These are phyloP conservation scores for Nycticebus coucang DNA, from an alignment of 2,113 vertebrate species.

Conservation along the genomic window DNA sequence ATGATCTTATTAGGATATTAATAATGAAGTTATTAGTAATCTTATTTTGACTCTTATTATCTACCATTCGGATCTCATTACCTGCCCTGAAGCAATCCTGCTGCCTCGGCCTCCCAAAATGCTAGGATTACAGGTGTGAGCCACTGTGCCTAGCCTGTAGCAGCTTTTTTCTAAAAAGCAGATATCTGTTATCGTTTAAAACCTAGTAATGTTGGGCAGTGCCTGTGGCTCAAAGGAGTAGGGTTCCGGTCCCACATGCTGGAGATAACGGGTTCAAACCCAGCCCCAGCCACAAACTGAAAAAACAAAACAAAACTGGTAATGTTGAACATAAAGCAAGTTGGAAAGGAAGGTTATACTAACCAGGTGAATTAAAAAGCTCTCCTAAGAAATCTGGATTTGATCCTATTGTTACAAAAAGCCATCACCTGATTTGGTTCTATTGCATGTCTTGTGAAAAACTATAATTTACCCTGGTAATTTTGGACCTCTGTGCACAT, in stretches of 20 bases:
- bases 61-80: background rate
- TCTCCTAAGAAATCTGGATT: background rate
- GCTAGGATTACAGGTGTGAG: too few relatives aligned
- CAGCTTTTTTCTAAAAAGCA: background rate
- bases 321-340: background rate
- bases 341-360: background rate
- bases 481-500: background rate
- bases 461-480: background rate
- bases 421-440: background rate
- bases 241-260: too few relatives aligned
- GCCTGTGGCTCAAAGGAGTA: too few relatives aligned
- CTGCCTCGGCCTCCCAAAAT: too few relatives aligned
- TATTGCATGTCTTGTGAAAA: background rate
- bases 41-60: background rate
- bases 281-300: too few relatives aligned
- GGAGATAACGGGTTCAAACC: too few relatives aligned
- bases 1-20: background rate
- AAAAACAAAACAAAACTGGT: too few relatives aligned
- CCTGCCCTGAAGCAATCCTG: too few relatives aligned
- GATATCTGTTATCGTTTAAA: background rate
- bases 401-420: constrained; percentile 26
- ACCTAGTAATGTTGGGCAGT: background rate
- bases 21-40: background rate
- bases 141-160: too few relatives aligned
- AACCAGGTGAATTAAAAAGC: constrained; percentile 10